Evolutionary conservation across 2,113 vertebrate genomes (phyloP).

Genomic region (Pterocles orientalis): DNA sequence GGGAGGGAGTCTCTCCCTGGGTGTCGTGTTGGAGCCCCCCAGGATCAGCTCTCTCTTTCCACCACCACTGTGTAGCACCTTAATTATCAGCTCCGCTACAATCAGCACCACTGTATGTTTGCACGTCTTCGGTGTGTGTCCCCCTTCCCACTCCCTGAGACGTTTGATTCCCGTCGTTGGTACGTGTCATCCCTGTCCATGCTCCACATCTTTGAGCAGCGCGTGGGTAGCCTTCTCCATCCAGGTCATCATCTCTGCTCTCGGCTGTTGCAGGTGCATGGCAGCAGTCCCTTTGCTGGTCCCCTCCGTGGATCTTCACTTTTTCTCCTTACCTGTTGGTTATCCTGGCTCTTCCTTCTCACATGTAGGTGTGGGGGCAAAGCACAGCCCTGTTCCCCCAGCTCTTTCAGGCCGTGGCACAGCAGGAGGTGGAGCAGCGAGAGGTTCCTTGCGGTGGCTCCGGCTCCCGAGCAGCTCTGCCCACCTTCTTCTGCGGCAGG

Average conservation of each 20-base stretch:
- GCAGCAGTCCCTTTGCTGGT: not conserved
- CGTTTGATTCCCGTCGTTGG: fast-evolving
- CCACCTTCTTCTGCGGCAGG: not conserved
- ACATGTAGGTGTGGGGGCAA: not conserved
- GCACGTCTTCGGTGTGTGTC: not conserved
- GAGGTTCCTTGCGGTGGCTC: not conserved
- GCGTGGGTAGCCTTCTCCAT: not conserved
- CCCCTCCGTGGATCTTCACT: fast-evolving
- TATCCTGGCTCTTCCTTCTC: not conserved
- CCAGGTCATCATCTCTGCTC: not conserved
- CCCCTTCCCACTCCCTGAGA: not conserved
- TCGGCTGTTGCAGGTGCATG: fast-evolving
- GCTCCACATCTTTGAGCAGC: not conserved
- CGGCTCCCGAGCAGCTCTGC: not conserved
- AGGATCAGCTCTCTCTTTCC: not conserved
- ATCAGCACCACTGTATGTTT: not conserved
- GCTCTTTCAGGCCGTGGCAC: not conserved
- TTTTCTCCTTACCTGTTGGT: not conserved
- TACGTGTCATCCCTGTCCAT: not conserved
- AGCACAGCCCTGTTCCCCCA: not conserved
- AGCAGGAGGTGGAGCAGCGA: not conserved
- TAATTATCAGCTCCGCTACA: not conserved
- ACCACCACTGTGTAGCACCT: not conserved
- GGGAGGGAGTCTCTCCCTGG: not conserved
- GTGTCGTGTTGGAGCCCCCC: fast-evolving